phyloP scores from a whole-genome alignment of 2,888 invertebrate species.

The Drosophila villosipedis region DNA sequence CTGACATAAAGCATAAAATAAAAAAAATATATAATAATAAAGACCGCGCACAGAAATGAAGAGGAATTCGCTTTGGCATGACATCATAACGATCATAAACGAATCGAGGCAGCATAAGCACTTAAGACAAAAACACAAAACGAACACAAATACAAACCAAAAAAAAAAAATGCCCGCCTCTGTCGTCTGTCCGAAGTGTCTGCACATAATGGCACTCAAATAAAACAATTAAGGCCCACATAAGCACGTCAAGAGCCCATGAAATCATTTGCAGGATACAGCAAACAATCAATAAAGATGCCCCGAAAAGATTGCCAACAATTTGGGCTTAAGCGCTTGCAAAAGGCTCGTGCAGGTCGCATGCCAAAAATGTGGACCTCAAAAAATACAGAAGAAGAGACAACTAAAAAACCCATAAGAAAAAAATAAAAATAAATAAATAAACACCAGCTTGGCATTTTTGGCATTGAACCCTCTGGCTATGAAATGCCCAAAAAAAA shows the following conservation, averaged over 20 bases:
- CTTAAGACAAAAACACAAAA: constrained; percentile 37
- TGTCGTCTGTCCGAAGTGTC: constrained; percentile 63
- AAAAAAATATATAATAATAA: constrained; percentile 28
- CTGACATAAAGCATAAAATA: constrained; percentile 38
- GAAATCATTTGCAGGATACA: constrained; percentile 76
- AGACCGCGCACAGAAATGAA: constrained; percentile 45
- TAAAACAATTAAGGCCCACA: constrained; percentile 78
- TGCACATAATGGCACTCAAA: constrained; percentile 80
- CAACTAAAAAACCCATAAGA: constrained; percentile 15
- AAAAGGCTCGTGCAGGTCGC: constrained; percentile 82
- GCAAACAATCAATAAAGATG: constrained; percentile 58
- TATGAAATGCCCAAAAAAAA: constrained; percentile 46
- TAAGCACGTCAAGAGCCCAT: constrained; percentile 73
- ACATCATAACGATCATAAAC: constrained; percentile 71
- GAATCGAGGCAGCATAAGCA: constrained; percentile 67
- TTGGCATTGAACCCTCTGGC: constrained; percentile 82
- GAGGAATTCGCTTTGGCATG: constrained; percentile 74
- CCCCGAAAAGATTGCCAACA: constrained; percentile 73
- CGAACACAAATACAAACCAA: constrained; percentile 10
- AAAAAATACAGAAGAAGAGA: constrained; percentile 17
- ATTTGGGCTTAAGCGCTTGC: constrained; percentile 56
- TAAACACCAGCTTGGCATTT: constrained; percentile 66
- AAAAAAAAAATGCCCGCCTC: constrained; percentile 21
- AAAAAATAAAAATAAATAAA: constrained; percentile 17
- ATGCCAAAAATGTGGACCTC: constrained; percentile 74